These are phyloP conservation scores for Vulpes lagopus DNA, from an alignment of 2,113 vertebrate genomes.

Conservation along the genomic window DNA sequence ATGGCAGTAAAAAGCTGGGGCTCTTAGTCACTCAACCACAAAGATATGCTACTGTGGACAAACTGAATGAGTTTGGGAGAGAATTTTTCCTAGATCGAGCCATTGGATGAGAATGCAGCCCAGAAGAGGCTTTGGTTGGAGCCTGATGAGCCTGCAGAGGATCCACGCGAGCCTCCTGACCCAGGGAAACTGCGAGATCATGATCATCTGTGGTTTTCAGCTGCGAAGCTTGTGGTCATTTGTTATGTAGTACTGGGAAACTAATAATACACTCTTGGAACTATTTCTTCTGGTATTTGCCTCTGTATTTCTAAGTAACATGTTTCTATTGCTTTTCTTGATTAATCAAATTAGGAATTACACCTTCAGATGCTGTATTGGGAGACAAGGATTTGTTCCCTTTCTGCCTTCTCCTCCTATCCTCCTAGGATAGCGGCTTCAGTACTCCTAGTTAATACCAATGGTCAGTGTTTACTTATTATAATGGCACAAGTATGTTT, in stretches of 20 bases:
- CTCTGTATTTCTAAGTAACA: neutral
- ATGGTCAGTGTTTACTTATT: neutral
- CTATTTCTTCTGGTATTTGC: neutral
- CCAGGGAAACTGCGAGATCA: neutral
- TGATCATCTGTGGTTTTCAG: neutral
- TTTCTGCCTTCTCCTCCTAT: neutral
- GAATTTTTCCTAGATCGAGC: neutral
- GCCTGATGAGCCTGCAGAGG: neutral
- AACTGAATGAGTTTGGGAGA: neutral
- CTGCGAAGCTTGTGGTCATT: neutral
- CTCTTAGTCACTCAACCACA: neutral
- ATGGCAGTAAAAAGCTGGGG: neutral
- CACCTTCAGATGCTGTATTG: too few relatives aligned
- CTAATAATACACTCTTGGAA: neutral
- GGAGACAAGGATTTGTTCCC: neutral
- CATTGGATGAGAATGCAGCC: neutral
- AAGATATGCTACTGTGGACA: neutral
- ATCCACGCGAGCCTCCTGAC: too few relatives aligned
- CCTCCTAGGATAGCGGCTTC: neutral
- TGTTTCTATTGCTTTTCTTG: neutral
- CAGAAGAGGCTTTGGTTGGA: neutral
- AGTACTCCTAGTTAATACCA: neutral
- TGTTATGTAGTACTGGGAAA: neutral
- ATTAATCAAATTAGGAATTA: neutral
- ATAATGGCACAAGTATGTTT: neutral